Percentiles rank a stretch among this genome's conserved stretches.
Evolutionary conservation across 2,797 vertebrate species (phyloP).

Genomic region (Sylvilagus floridanus): DNA sequence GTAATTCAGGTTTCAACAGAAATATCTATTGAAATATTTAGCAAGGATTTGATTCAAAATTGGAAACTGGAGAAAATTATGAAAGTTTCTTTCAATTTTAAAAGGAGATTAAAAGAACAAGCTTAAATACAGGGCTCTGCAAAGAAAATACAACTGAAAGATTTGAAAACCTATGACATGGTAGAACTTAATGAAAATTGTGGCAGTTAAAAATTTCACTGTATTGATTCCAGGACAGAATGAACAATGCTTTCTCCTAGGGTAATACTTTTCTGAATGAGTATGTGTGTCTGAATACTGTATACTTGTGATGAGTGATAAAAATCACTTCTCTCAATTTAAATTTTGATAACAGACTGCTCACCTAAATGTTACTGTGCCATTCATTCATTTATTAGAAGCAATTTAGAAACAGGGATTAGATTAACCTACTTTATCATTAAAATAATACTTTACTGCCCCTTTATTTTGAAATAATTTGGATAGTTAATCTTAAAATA

Average conservation of each 20-base stretch:
- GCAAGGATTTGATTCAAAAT: slow-evolving; percentile 78
- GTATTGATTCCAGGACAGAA: not conserved
- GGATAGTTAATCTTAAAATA: not conserved
- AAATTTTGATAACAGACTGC: not conserved
- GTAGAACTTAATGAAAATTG: slow-evolving; percentile 72
- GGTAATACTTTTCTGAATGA: slow-evolving; percentile 10
- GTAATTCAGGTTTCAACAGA: slow-evolving; percentile 62
- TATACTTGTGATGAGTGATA: not conserved
- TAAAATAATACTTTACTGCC: not conserved
- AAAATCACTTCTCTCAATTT: not conserved
- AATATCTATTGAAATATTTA: slow-evolving; percentile 11
- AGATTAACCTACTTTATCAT: not conserved
- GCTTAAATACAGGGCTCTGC: slow-evolving; percentile 75
- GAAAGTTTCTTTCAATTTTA: slow-evolving; percentile 77
- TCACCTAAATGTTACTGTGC: not conserved
- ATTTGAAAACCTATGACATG: slow-evolving; percentile 66
- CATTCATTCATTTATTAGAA: not conserved
- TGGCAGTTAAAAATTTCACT: slow-evolving; percentile 47
- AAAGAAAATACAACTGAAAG: slow-evolving; percentile 78
- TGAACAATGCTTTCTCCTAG: not conserved
- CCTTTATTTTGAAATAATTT: not conserved
- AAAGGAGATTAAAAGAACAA: slow-evolving; percentile 79
- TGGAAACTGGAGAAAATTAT: slow-evolving; percentile 74
- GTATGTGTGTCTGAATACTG: not conserved
- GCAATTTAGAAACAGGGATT: not conserved